Evolutionary conservation across 2,888 invertebrate species (phyloP).

Genomic region (Drosophila sordidula): DNA sequence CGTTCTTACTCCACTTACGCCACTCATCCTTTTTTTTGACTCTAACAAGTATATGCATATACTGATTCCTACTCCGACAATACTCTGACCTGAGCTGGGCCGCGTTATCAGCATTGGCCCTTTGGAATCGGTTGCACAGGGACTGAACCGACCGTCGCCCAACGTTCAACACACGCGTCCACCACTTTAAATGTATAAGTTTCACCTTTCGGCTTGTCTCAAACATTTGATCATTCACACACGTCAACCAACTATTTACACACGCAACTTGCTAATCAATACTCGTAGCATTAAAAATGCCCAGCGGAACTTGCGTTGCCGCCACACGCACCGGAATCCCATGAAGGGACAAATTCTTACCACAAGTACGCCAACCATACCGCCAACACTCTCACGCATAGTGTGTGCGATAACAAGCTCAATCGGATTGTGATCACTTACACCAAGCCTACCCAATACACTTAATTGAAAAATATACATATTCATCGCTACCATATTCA

Average conservation of each 20-base stretch:
- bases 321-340: too few relatives aligned
- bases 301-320: neutral
- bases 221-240: conserved; percentile 2
- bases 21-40: conserved; percentile 11
- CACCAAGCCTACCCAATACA: too few relatives aligned
- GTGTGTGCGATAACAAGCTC: too few relatives aligned
- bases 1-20: too few relatives aligned
- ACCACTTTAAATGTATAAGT: conserved; percentile 17
- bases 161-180: conserved; percentile 8
- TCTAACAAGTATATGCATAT: conserved; percentile 7
- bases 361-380: too few relatives aligned
- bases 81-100: conserved; percentile 9
- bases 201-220: conserved; percentile 1
- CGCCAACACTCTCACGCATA: too few relatives aligned
- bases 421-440: too few relatives aligned
- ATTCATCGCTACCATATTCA: too few relatives aligned
- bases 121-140: conserved; percentile 13
- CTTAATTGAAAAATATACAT: too few relatives aligned
- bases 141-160: conserved; percentile 4
- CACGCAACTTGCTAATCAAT: conserved; percentile 12
- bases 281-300: neutral
- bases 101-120: conserved; percentile 4
- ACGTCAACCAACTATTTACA: conserved; percentile 7
- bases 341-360: too few relatives aligned
- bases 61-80: conserved; percentile 3